Conservation (phyloP, 2,113 vertebrate genomes). For the Poecilia latipinna region DNA sequence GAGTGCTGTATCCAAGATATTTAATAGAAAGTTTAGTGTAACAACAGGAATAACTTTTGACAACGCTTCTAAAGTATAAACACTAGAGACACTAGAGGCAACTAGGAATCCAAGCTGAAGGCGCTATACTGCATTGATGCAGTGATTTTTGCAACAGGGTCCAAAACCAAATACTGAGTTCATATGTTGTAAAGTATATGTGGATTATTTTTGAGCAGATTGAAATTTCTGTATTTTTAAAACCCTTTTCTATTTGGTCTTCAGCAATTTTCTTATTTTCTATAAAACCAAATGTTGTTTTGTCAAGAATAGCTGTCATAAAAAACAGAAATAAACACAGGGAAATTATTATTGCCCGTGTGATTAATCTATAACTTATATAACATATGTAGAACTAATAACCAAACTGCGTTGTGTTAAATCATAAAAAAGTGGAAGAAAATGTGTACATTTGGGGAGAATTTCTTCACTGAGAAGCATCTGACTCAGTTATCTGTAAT, state of each 20-base stretch:
- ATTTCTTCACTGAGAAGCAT: not conserved
- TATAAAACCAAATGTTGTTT: not conserved
- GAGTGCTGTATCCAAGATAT: not conserved
- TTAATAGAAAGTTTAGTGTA: not conserved
- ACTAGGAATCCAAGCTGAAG: too few species aligned
- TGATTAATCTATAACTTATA: too few species aligned
- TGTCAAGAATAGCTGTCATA: not conserved
- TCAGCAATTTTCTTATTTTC: not conserved
- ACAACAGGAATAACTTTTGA: not conserved
- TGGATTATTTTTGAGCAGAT: too few species aligned
- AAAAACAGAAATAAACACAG: too few species aligned
- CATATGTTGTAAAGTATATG: too few species aligned
- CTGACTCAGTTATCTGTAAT: conserved; percentile 24
- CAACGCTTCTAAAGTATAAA: too few species aligned
- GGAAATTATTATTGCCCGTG: too few species aligned
- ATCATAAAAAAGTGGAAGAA: not conserved
- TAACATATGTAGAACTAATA: not conserved
- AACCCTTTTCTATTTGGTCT: not conserved
- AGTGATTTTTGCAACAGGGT: too few species aligned
- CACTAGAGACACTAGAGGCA: too few species aligned
- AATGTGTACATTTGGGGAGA: not conserved
- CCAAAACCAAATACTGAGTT: too few species aligned
- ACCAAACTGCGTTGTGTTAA: not conserved
- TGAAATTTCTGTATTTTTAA: too few species aligned
- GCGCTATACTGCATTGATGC: too few species aligned